phyloP scores from a whole-genome alignment of 1,140 invertebrate species.

The Drosophila takahashii region DNA sequence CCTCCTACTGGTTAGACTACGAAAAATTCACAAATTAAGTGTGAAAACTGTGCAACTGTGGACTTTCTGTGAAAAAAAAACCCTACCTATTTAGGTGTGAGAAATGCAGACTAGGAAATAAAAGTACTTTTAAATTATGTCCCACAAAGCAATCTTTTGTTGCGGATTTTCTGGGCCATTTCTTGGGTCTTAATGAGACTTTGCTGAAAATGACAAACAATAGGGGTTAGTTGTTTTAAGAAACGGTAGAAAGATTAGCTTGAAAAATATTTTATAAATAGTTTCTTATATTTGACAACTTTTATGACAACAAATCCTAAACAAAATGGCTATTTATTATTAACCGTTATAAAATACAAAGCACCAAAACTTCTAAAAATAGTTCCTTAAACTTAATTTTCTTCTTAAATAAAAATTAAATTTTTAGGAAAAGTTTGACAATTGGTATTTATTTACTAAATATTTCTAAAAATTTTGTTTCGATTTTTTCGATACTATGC shows the following conservation, averaged over 20 bases:
- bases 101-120: not conserved
- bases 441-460: too few species aligned
- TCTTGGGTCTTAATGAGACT: too few species aligned
- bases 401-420: too few species aligned
- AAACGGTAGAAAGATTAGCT: not conserved
- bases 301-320: too few species aligned
- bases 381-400: too few species aligned
- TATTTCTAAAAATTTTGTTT: too few species aligned
- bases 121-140: not conserved
- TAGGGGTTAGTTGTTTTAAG: not conserved
- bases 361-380: too few species aligned
- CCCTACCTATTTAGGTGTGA: not conserved
- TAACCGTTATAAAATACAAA: too few species aligned
- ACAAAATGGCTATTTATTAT: too few species aligned
- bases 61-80: not conserved
- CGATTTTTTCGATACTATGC: too few species aligned
- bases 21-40: slow-evolving; percentile 1
- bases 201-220: not conserved
- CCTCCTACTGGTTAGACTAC: slow-evolving; percentile 50
- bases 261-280: too few species aligned
- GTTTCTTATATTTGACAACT: not conserved
- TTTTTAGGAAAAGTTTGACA: too few species aligned
- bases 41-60: slow-evolving; percentile 21
- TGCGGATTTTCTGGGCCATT: not conserved
- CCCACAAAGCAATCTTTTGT: not conserved